These are phyloP conservation scores for Atractosteus spatula DNA, from an alignment of 2,113 vertebrate genomes.

Conservation along the genomic window DNA sequence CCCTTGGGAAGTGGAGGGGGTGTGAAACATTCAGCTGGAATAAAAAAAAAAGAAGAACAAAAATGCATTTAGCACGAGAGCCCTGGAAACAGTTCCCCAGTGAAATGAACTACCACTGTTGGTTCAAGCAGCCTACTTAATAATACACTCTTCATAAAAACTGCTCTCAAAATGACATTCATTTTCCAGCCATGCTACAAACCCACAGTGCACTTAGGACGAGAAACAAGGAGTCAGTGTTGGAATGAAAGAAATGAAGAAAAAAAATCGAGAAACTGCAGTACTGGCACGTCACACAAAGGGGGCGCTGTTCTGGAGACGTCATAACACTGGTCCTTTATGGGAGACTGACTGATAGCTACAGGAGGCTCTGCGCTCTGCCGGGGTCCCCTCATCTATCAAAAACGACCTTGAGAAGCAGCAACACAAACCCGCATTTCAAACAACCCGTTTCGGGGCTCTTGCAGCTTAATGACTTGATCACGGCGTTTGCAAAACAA, in stretches of 20 bases:
- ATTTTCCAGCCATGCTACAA: background rate
- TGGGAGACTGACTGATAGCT: constrained; percentile 9
- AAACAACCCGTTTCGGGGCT: constrained; percentile 77
- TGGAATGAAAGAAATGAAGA: background rate
- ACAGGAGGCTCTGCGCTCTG: background rate
- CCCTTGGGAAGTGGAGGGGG: constrained; percentile 12
- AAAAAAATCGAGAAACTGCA: background rate
- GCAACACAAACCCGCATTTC: constrained; percentile 49
- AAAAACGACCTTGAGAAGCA: constrained; percentile 30
- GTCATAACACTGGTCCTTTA: too few species aligned
- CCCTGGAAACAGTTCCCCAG: background rate
- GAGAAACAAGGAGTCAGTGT: background rate
- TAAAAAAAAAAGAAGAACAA: constrained; percentile 2
- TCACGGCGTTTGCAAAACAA: constrained; percentile 20
- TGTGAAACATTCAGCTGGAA: constrained; percentile 21
- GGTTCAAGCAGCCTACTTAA: constrained; percentile 38
- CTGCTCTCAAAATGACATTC: constrained; percentile 3
- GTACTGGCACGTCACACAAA: background rate
- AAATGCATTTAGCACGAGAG: constrained; percentile 14
- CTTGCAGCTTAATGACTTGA: constrained; percentile 49
- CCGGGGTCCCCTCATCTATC: background rate
- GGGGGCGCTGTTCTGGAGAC: background rate
- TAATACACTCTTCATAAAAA: constrained; percentile 23
- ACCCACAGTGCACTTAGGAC: too few species aligned
- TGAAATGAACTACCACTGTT: background rate